Conservation (phyloP, 2,888 invertebrate species). For the Leptinotarsa tumamoca region DNA sequence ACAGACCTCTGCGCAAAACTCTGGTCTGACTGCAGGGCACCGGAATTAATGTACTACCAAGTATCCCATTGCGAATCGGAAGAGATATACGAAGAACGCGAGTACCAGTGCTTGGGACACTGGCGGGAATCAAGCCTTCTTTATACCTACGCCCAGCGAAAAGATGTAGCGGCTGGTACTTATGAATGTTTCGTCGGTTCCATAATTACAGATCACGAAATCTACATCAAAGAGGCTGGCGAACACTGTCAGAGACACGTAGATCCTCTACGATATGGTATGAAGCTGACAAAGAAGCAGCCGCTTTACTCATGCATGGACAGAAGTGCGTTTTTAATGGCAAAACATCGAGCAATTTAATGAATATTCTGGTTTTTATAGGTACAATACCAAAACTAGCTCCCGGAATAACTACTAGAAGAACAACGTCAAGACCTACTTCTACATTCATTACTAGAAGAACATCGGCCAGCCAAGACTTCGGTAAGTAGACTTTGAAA, state of each 20-base stretch:
- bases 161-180: slow-evolving; percentile 70
- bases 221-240: slow-evolving; percentile 77
- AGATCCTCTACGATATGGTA: slow-evolving; percentile 72
- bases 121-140: slow-evolving; percentile 74
- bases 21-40: slow-evolving; percentile 74
- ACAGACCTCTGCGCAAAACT: slow-evolving; percentile 73
- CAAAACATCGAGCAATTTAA: neutral
- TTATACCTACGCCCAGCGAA: slow-evolving; percentile 75
- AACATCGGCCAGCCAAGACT: slow-evolving; percentile 43
- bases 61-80: slow-evolving; percentile 72
- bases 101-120: slow-evolving; percentile 75
- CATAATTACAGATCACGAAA: slow-evolving; percentile 71
- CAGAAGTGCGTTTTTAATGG: slow-evolving; percentile 36
- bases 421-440: slow-evolving; percentile 29
- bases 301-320: slow-evolving; percentile 59
- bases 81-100: slow-evolving; percentile 75
- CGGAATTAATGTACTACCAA: slow-evolving; percentile 76
- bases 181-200: slow-evolving; percentile 77
- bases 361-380: slow-evolving; percentile 2
- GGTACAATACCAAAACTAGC: slow-evolving; percentile 39
- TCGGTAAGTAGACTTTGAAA: slow-evolving; percentile 42
- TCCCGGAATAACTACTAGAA: slow-evolving; percentile 35
- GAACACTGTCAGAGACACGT: slow-evolving; percentile 74
- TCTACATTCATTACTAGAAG: slow-evolving; percentile 40
- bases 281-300: slow-evolving; percentile 71